Base-by-base conservation (phyloP, 1,140 invertebrate species). In the Dendrolimus kikuchii region DNA sequence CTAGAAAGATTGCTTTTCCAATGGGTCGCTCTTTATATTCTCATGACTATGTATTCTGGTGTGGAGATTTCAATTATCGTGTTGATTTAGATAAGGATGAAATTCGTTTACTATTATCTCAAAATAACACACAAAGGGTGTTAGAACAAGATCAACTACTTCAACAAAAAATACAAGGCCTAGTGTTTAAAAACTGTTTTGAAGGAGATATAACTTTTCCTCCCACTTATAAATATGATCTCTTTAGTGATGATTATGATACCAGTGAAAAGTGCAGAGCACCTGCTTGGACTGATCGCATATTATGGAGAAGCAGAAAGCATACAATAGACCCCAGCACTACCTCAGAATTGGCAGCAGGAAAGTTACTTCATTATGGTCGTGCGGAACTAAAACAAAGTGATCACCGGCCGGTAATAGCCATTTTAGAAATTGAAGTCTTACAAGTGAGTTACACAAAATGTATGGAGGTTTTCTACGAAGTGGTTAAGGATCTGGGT, bases 31-130 rank as follows among this genome's bases (percentile, higher is more conserved):
- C 94, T 0, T 83, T 99, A 1, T 94, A 96, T 81, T 95, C 95
- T 7, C 98, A 99, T 80, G 98, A 99, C 88, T 99, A 98, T 85
- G 93, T 99, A 0, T 99, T 99, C 83, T 99, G 98, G 98, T 98
- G 97, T 84, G 99, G 99, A 0, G 99, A 99, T 89, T 99, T 99
- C 84, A 99, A 99, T 83, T 99, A 99, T 77, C 90, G 99, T 53
- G 94, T 99, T 57, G 98, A 99, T 79, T 92, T 99, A 90, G 93
- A 95, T 51, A 97, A 97, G 76, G 97, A 99, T 7, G 95, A 99
- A 76, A 93, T 99, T 57, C 96, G 98, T 77, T 92, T 95, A 53
- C 88, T 95, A 56, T 91, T 99, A 2, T 91, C 91, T 48, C 90
- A 92, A 55, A 92, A 94, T 56, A 94, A 98, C 74, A 92, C 95